Evolutionary conservation across 2,888 invertebrate species (phyloP), one percentile per base, ranked within the genome.

Genomic region (Gandaritis pyraliata): DNA sequence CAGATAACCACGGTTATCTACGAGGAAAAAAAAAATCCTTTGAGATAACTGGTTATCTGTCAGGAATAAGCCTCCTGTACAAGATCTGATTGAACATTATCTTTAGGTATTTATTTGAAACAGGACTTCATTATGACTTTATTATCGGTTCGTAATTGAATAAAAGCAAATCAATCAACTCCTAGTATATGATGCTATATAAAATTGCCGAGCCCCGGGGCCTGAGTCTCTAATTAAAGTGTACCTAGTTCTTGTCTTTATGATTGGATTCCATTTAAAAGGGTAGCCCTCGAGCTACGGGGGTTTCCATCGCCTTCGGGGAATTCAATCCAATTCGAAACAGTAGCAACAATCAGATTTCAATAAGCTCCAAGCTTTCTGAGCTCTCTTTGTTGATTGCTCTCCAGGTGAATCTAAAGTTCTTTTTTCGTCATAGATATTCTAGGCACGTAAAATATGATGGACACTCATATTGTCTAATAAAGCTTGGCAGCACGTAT

Each of bases 181-280:
- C 30, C 16, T 48, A 62, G 48, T 56, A 57, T 62, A 58, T 38
- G 43, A 52, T 58, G 66, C 60, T 62, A 61, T 62, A 61, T 65
- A 57, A 65, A 67, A 64, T 65, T 53, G 61, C 46, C 54, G 45
- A 55, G 83, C 87, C 85, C 85, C 68, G 75, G 70, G 79, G 87
- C 86, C 61, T 65, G 78, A 81, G 78, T 75, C 81, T 86, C 82
- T 85, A 88, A 87, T 88, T 87, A 88, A 83, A 85, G 85, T 77
- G 78, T 82, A 45, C n/a, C 12, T 23, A 83, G 82, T 81, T 75
- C 84, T 86, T 85, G 86, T 86, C 81, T 80, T 81, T 81, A 81
- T 85, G 85, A 88, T 88, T 88, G 85, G 82, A 85, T 85, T 82
- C 76, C 78, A 79, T 77, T 76, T 76, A 81, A 74, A 82, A 76